Base-by-base conservation (phyloP, 2,113 vertebrate species). In the Zapornia atra region DNA sequence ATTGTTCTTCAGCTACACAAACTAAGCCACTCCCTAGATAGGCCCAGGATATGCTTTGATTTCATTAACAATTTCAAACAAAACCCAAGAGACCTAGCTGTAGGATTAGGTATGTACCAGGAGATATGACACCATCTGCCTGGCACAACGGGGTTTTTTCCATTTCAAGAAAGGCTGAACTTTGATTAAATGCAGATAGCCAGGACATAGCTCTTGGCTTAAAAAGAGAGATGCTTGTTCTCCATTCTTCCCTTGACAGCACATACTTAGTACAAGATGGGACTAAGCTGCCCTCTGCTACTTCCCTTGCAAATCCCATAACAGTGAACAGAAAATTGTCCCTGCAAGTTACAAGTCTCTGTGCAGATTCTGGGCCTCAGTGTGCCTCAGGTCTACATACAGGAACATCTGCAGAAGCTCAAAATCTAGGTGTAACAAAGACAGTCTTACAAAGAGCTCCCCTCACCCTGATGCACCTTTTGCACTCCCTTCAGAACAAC, bases 1-100 rank as follows among this genome's bases (percentile, higher is more conserved):
- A 97, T 97, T 96, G 65, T 86, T 96, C 90, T 97, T 90, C 86
- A 92, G 91, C 89, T 94, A 96, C 71, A 96, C 82, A 96, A 95
- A 95, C 84, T 53, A 88, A 96, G 54, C 73, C 89, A 82, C 94
- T 94, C 94, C 95, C 91, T 89, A 78, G 76, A 78, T 59, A 77
- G 93, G 86, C 60, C 88, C 38, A 70, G 73, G 65, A 46, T 63
- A 76, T n/a, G 42, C 95, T 97, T 87, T 85, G 86, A 92, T 68
- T 97, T 80, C 92, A 92, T 92, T 89, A 93, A 69, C 66, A 86
- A 81, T 91, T 90, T 92, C 66, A 96, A 95, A 94, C 75, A 94
- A 82, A 92, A 94, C 24, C 21, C 51, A 63, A 88, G 71, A 40
- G 63, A 87, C 44, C 83, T 25, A 91, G 70, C 44, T 64, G 68